phyloP scores from a whole-genome alignment of 2,797 vertebrate species.

The Pampus argenteus region DNA sequence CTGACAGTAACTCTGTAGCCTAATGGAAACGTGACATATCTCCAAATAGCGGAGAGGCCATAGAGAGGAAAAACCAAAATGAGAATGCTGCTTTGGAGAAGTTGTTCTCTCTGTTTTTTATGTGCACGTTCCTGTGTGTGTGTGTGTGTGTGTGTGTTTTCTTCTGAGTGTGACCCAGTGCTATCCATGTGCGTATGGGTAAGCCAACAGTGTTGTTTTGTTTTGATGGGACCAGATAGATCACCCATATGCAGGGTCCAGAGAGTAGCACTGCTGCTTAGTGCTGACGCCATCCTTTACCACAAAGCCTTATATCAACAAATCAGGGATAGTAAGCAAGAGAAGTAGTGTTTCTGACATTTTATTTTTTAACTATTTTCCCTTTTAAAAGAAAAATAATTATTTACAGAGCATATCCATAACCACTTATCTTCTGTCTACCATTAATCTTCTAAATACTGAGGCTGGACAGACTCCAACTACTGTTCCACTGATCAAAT shows the following conservation, averaged over 20 bases:
- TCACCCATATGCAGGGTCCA: conserved; percentile 48
- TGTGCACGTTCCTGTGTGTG: conserved; percentile 27
- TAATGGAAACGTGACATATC: conserved; percentile 58
- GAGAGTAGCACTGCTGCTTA: conserved; percentile 40
- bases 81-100: conserved; percentile 79
- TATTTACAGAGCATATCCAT: conserved; percentile 42
- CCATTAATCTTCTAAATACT: conserved; percentile 44
- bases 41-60: conserved; percentile 47
- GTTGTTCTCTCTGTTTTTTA: conserved; percentile 58
- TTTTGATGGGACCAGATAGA: conserved; percentile 74
- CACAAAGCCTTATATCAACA: conserved; percentile 61
- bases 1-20: conserved; percentile 33
- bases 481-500: conserved; percentile 45
- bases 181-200: conserved; percentile 72
- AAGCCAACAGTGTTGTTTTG: conserved; percentile 61
- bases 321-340: conserved; percentile 55
- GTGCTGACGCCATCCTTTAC: conserved; percentile 57
- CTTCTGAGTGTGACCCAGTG: conserved; percentile 59
- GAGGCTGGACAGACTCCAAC: conserved; percentile 43
- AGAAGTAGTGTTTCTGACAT: conserved; percentile 55
- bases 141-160: conserved; percentile 32
- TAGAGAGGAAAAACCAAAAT: conserved; percentile 65
- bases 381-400: conserved; percentile 32
- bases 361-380: conserved; percentile 59
- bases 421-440: conserved; percentile 35